Percentiles rank a stretch among this genome's conserved stretches.
Evolutionary conservation across 1,140 invertebrate species (phyloP).

Genomic region (Bombus pyrosoma): DNA sequence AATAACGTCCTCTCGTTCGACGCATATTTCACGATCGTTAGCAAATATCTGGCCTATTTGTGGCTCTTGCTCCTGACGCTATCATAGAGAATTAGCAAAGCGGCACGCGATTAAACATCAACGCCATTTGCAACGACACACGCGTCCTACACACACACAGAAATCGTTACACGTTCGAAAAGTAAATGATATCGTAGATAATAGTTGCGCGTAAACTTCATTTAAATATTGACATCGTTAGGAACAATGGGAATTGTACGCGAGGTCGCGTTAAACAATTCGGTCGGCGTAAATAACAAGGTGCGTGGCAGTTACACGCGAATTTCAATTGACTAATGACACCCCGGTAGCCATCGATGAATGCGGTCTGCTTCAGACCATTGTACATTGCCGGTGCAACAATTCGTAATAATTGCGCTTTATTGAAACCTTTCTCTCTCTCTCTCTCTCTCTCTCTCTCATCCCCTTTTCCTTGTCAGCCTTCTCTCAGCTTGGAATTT

Average conservation of each 20-base stretch:
- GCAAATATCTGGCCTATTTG: conserved; percentile 10
- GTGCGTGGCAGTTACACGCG: conserved; percentile 11
- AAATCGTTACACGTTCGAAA: conserved; percentile 2
- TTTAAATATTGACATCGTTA: conserved; percentile 55
- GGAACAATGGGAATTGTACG: conserved; percentile 27
- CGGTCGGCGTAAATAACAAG: conserved; percentile 39
- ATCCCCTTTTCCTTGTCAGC: neutral
- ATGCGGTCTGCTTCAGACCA: neutral
- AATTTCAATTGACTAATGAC: conserved; percentile 31
- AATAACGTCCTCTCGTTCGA: neutral
- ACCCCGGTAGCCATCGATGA: neutral
- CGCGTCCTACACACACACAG: too few species aligned
- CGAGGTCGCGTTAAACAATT: conserved; percentile 38
- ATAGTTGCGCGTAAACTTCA: conserved; percentile 46
- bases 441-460: neutral
- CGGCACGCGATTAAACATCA: conserved; percentile 44
- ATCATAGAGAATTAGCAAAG: conserved; percentile 24
- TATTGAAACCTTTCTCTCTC: neutral
- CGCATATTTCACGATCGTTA: conserved; percentile 21
- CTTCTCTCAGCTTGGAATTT: conserved; percentile 6
- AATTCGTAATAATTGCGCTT: conserved; percentile 30
- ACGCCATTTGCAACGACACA: conserved; percentile 13
- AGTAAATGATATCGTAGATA: conserved; percentile 36
- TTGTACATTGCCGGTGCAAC: conserved; percentile 30
- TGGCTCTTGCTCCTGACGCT: neutral